A percentile compares a stretch with the other conserved stretches of the same genome.
Evolutionary conservation across 2,113 vertebrate species (phyloP).

Genomic region (Cyprinodon brontotheroides): DNA sequence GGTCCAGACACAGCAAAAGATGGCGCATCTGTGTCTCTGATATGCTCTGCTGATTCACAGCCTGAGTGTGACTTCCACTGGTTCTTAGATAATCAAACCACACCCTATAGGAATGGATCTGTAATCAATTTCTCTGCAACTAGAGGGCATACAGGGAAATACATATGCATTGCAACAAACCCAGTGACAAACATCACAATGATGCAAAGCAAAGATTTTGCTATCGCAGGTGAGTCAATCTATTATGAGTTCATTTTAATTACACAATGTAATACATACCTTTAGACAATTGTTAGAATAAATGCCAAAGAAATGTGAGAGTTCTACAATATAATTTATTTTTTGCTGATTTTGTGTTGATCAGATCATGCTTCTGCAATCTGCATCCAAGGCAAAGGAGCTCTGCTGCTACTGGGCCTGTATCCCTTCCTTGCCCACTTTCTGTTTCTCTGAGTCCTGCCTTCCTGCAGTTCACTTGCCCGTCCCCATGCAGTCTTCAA

Average conservation of each 20-base stretch:
- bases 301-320: neutral
- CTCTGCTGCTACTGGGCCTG: conserved; percentile 42
- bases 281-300: neutral
- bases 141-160: conserved; percentile 25
- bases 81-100: conserved; percentile 27
- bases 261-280: too few relatives aligned
- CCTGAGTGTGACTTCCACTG: conserved; percentile 67
- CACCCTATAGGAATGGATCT: neutral
- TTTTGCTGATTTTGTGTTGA: neutral
- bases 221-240: conserved; percentile 35
- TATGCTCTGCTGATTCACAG: conserved; percentile 46
- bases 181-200: conserved; percentile 64
- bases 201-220: conserved; percentile 15
- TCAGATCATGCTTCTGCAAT: conserved; percentile 34
- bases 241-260: neutral
- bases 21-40: neutral
- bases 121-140: conserved; percentile 12
- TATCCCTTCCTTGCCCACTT: conserved; percentile 32
- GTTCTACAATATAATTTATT: neutral
- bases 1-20: neutral
- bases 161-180: conserved; percentile 74
- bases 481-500: neutral
- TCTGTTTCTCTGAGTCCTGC: conserved; percentile 41
- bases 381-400: conserved; percentile 14
- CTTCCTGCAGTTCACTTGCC: conserved; percentile 4